phyloP scores from a whole-genome alignment of 2,888 invertebrate genomes.

The Tenthredo livida region DNA sequence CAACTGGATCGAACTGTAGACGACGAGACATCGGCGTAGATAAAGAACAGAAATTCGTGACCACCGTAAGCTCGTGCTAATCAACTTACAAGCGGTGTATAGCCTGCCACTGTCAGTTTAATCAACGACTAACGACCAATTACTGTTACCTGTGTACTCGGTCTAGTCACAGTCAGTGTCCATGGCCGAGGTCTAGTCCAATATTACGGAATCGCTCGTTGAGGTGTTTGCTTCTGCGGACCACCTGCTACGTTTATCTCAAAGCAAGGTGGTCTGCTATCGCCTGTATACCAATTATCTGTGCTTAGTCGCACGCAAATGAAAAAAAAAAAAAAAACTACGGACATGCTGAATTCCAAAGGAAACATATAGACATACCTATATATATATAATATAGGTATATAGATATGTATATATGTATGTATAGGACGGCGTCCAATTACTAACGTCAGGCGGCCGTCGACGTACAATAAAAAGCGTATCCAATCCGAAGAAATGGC shows the following conservation, averaged over 20 bases:
- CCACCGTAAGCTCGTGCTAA: conserved; percentile 61
- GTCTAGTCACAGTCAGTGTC: conserved; percentile 1
- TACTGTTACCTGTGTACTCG: conserved; percentile 63
- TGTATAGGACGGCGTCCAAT: neutral
- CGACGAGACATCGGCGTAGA: conserved; percentile 7
- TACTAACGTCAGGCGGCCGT: conserved; percentile 2
- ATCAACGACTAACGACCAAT: conserved; percentile 70
- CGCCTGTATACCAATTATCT: neutral
- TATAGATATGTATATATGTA: neutral
- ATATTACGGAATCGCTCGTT: neutral
- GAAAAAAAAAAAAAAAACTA: neutral
- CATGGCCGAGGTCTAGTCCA: neutral
- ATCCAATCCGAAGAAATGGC: conserved; percentile 26
- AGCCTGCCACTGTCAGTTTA: conserved; percentile 66
- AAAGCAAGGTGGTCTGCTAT: neutral
- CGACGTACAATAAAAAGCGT: conserved; percentile 18
- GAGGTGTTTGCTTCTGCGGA: neutral
- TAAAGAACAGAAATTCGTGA: conserved; percentile 4
- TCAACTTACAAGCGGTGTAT: conserved; percentile 63
- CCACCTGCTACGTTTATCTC: conserved; percentile 14
- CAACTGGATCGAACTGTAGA: conserved; percentile 4
- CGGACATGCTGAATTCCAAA: neutral
- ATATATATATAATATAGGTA: neutral
- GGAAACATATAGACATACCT: neutral
- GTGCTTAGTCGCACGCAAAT: neutral